phyloP scores from a whole-genome alignment of 1,140 invertebrate species.

The Thaumetopoea pityocampa region DNA sequence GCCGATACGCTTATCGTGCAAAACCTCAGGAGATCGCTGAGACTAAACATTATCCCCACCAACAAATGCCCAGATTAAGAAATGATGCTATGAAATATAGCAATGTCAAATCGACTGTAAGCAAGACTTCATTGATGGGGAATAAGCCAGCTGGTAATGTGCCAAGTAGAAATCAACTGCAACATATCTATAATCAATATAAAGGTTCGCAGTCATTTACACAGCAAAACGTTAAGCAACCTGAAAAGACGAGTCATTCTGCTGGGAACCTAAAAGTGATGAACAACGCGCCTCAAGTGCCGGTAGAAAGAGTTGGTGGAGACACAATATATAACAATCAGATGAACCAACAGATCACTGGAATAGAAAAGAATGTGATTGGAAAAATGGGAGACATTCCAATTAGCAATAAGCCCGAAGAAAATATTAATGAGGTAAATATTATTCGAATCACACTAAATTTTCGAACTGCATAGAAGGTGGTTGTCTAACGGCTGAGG shows the following conservation, averaged over 20 bases:
- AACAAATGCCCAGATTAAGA: conserved; percentile 18
- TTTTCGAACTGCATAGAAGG: neutral
- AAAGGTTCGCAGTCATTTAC: conserved; percentile 57
- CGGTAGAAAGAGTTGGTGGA: conserved; percentile 51
- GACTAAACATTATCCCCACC: conserved; percentile 50
- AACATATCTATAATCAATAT: conserved; percentile 59
- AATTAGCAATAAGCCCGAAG: conserved; percentile 8
- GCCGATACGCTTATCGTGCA: conserved; percentile 18
- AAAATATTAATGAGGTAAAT: conserved; percentile 7
- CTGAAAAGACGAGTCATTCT: conserved; percentile 29
- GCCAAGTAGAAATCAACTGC: conserved; percentile 51
- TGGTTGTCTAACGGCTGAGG: too few species aligned
- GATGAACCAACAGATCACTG: conserved; percentile 5
- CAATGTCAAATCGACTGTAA: conserved; percentile 52
- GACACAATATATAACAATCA: conserved; percentile 37
- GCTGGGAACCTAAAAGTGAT: conserved; percentile 29
- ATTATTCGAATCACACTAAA: neutral
- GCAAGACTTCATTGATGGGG: conserved; percentile 52
- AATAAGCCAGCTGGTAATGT: conserved; percentile 27
- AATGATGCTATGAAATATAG: conserved; percentile 26
- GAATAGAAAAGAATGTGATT: conserved; percentile 19
- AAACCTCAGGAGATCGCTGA: conserved; percentile 15
- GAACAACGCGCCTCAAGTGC: conserved; percentile 15
- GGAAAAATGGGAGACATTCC: conserved; percentile 33
- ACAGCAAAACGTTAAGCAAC: conserved; percentile 41